Evolutionary conservation across 1,140 invertebrate species (phyloP).

Genomic region (Cydia amplana): DNA sequence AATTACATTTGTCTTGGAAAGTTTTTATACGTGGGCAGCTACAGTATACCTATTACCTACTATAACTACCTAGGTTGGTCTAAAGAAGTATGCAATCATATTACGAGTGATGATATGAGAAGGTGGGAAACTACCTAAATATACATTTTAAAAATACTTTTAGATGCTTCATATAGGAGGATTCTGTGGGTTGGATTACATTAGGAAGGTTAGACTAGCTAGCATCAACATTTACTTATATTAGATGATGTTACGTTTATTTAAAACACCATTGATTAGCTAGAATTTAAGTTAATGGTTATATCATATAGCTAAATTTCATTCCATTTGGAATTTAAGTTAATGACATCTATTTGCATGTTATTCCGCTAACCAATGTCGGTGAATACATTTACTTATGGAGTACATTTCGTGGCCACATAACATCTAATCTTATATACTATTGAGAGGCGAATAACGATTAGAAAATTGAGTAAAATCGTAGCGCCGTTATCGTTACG

Average conservation of each 20-base stretch:
- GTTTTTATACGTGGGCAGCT: too few species aligned
- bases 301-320: background rate
- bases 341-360: background rate
- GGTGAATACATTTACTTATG: conserved; percentile 13
- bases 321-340: conserved; percentile 19
- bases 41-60: too few species aligned
- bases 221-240: conserved; percentile 31
- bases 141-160: background rate
- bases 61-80: too few species aligned
- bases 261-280: conserved; percentile 22
- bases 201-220: conserved; percentile 23
- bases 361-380: background rate
- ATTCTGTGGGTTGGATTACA: background rate
- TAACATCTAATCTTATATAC: conserved; percentile 9
- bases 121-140: background rate
- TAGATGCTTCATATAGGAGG: background rate
- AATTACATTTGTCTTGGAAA: too few species aligned
- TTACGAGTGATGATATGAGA: background rate
- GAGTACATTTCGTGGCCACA: conserved; percentile 25
- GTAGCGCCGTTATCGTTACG: background rate
- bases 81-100: too few species aligned
- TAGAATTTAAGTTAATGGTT: background rate
- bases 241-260: conserved; percentile 15
- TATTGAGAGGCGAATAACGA: background rate
- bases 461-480: conserved; percentile 22